These are phyloP conservation scores for Shinisaurus crocodilurus DNA, from an alignment of 2,113 vertebrate genomes.

Conservation along the genomic window DNA sequence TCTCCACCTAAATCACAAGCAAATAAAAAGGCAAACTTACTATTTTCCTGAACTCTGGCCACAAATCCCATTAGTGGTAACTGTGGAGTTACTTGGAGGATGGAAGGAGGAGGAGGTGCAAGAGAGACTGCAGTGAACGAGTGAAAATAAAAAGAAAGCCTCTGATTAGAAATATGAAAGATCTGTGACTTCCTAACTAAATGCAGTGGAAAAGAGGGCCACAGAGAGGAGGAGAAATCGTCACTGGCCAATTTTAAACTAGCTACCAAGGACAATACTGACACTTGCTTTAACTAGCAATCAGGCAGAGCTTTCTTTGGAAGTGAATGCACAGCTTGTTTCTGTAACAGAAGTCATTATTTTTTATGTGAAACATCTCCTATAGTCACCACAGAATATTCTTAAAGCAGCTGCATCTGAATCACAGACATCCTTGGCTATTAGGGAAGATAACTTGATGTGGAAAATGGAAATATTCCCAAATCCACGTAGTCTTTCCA, in stretches of 20 bases:
- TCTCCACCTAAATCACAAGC: conserved; percentile 68
- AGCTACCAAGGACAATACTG: background rate
- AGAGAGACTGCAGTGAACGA: conserved; percentile 85
- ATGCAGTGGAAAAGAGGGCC: conserved; percentile 22
- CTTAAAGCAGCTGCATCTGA: background rate
- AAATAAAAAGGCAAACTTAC: conserved; percentile 89
- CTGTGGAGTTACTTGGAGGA: conserved; percentile 99
- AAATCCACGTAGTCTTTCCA: background rate
- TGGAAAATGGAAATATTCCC: background rate
- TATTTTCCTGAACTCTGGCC: conserved; percentile 99
- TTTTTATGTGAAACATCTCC: background rate
- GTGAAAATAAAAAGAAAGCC: conserved; percentile 69
- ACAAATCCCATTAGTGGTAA: conserved; percentile 99
- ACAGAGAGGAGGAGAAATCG: conserved; percentile 17
- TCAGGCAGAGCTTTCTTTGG: background rate
- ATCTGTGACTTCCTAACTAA: conserved; percentile 23
- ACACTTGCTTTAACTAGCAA: background rate
- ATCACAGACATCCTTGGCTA: background rate
- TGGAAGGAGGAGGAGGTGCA: conserved; percentile 96
- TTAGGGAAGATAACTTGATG: background rate
- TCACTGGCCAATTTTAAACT: background rate
- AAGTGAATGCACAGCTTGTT: conserved; percentile 15
- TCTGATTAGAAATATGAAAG: conserved; percentile 65
- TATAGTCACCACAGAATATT: background rate
- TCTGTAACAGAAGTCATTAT: background rate